Evolutionary conservation across 1,140 invertebrate genomes (phyloP).

Genomic region (Chrysomallon squamiferum): DNA sequence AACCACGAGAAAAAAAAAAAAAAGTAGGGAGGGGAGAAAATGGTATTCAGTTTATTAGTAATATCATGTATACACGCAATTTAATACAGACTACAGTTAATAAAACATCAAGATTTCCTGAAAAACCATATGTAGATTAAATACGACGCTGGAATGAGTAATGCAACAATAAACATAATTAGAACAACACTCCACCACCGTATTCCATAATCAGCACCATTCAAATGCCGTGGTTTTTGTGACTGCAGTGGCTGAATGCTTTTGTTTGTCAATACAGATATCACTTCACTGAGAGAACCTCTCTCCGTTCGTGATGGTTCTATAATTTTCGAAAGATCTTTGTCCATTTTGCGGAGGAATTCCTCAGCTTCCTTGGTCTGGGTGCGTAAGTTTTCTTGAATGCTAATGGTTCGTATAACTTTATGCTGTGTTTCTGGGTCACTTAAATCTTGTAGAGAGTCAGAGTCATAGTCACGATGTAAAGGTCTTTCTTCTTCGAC

Average conservation of each 20-base stretch:
- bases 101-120: too few relatives aligned
- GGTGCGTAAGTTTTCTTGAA: constrained; percentile 36
- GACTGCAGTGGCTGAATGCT: constrained; percentile 40
- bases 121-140: too few relatives aligned
- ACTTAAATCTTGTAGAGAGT: constrained; percentile 40
- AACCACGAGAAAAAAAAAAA: too few relatives aligned
- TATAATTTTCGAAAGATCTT: constrained; percentile 46
- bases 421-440: constrained; percentile 46
- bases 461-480: constrained; percentile 19
- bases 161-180: too few relatives aligned
- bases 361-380: constrained; percentile 44
- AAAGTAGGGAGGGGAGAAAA: too few relatives aligned
- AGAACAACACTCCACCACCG: too few relatives aligned
- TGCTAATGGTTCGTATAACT: constrained; percentile 52
- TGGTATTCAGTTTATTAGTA: too few relatives aligned
- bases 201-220: constrained; percentile 45
- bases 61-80: too few relatives aligned
- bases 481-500: constrained; percentile 1
- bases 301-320: constrained; percentile 26
- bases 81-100: too few relatives aligned
- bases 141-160: too few relatives aligned
- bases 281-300: constrained; percentile 49
- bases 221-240: constrained; percentile 3
- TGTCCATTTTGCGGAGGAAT: constrained; percentile 53
- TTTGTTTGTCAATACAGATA: constrained; percentile 47